Evolutionary conservation across 2,113 vertebrate genomes (phyloP).

Genomic region (Galemys pyrenaicus): DNA sequence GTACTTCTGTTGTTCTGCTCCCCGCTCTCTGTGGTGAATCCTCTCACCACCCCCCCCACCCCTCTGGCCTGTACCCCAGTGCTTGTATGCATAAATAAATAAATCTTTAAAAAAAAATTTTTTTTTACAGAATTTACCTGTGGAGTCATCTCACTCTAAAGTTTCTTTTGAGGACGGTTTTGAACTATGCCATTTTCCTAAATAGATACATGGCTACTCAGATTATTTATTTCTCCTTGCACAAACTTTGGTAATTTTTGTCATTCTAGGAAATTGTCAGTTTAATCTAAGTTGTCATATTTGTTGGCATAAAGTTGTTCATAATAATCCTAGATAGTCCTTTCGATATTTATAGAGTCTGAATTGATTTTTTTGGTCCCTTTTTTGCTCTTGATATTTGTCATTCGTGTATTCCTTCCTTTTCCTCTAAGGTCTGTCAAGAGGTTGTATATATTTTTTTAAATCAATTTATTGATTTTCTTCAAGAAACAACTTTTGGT

Average conservation of each 20-base stretch:
- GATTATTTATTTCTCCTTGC: background rate
- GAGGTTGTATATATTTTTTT: background rate
- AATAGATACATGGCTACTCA: background rate
- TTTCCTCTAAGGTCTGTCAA: background rate
- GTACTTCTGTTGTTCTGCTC: too few relatives aligned
- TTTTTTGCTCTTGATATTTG: background rate
- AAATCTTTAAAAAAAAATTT: too few relatives aligned
- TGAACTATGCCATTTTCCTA: background rate
- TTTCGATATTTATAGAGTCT: background rate
- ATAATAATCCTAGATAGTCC: background rate
- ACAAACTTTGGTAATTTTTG: background rate
- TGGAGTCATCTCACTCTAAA: background rate
- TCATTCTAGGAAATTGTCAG: background rate
- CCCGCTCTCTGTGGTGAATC: too few relatives aligned
- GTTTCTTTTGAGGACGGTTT: background rate
- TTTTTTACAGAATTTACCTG: background rate
- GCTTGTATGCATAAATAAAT: too few relatives aligned
- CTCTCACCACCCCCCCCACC: too few relatives aligned
- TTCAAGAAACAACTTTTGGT: background rate
- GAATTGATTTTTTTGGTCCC: background rate
- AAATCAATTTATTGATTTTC: background rate
- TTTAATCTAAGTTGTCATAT: background rate
- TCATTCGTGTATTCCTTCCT: background rate
- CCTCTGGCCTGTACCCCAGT: too few relatives aligned
- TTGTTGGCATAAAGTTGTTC: background rate